Conservation (phyloP, 1,140 invertebrate genomes). For the Neotoxoptera formosana region DNA sequence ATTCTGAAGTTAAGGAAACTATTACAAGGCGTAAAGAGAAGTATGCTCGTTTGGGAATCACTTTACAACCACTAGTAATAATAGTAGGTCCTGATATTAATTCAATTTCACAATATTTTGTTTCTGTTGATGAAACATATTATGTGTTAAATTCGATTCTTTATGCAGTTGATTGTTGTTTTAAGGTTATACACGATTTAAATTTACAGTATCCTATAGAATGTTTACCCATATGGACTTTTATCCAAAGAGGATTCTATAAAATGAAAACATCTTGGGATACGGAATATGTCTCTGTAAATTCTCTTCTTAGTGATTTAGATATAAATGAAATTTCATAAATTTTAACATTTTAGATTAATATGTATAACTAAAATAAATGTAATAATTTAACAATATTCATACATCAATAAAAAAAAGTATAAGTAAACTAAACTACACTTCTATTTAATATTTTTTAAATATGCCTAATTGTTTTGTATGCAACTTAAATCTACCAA, state of each 20-base stretch:
- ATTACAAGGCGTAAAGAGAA: background rate
- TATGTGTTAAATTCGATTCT: background rate
- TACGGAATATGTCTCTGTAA: background rate
- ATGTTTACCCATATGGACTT: background rate
- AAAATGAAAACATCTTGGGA: background rate
- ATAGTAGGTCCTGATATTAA: background rate
- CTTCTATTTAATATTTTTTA: too few relatives aligned
- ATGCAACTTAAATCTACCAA: background rate
- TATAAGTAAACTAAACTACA: too few relatives aligned
- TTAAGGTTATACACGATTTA: background rate
- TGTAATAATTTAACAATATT: background rate
- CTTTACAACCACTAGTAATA: background rate
- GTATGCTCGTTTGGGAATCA: background rate
- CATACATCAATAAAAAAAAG: too few relatives aligned
- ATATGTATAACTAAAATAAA: background rate
- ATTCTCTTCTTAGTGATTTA: background rate
- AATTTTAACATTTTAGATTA: background rate
- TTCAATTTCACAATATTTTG: background rate
- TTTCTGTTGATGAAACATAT: background rate
- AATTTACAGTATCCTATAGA: background rate
- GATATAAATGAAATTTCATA: background rate
- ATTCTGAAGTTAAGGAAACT: background rate
- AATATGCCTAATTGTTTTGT: background rate
- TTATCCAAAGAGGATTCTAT: background rate
- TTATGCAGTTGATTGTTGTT: background rate